These are phyloP conservation scores for Thamnophis sirtalis DNA, from an alignment of 2,113 vertebrate species.

Conservation along the genomic window DNA sequence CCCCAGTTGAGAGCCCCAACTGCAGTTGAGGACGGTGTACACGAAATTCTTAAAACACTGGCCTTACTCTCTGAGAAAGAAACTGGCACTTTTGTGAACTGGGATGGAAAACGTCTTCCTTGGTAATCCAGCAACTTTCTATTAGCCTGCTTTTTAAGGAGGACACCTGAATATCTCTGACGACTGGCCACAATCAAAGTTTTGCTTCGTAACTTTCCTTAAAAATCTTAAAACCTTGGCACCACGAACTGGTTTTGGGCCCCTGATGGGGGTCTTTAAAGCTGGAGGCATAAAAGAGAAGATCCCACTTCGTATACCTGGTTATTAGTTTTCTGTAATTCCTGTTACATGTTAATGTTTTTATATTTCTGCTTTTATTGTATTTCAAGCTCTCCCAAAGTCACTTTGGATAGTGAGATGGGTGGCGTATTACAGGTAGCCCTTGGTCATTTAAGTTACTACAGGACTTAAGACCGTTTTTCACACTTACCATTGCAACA, in stretches of 20 bases:
- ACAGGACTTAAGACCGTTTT: background rate
- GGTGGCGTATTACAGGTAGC: background rate
- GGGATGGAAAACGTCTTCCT: background rate
- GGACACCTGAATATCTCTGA: background rate
- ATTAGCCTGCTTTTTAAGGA: background rate
- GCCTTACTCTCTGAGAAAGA: background rate
- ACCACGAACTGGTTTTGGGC: background rate
- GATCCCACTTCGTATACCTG: background rate
- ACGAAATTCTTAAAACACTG: background rate
- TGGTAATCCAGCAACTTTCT: background rate
- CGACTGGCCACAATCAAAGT: background rate
- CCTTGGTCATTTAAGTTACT: background rate
- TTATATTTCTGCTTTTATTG: background rate
- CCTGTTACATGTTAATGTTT: background rate
- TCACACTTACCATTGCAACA: background rate
- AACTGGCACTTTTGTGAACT: background rate
- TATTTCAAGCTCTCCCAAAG: background rate
- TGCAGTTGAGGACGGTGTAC: background rate
- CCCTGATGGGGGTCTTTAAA: background rate
- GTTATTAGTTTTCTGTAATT: background rate
- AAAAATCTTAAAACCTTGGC: background rate
- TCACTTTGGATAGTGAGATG: background rate
- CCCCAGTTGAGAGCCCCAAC: background rate
- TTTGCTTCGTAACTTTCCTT: background rate
- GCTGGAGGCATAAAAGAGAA: background rate